These are phyloP conservation scores for Noctua janthe DNA, from an alignment of 2,888 invertebrate species.

Conservation along the genomic window DNA sequence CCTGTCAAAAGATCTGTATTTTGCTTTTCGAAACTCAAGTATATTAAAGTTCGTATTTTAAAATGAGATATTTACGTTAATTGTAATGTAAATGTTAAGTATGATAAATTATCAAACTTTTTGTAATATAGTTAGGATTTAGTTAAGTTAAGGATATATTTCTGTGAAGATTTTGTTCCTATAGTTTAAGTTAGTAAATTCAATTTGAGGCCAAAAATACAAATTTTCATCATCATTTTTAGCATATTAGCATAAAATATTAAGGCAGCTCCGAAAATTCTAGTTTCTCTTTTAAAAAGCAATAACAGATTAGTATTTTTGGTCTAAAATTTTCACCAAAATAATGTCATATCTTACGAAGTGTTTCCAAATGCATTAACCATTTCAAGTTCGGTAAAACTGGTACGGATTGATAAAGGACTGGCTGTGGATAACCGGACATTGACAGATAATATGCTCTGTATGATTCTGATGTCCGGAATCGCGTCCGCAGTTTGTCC, in stretches of 20 bases:
- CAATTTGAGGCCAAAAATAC: conserved; percentile 28
- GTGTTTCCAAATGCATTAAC: conserved; percentile 17
- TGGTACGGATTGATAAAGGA: background rate
- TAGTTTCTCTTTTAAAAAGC: background rate
- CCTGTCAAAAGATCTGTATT: background rate
- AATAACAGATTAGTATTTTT: conserved; percentile 20
- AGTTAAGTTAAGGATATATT: conserved; percentile 39
- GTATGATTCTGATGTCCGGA: background rate
- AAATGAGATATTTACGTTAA: conserved; percentile 70
- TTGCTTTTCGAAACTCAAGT: background rate
- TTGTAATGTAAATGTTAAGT: conserved; percentile 75
- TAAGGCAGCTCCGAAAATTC: background rate
- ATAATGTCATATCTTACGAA: conserved; percentile 21
- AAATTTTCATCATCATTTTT: background rate
- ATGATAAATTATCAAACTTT: conserved; percentile 82
- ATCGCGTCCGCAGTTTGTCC: background rate
- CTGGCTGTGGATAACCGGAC: background rate
- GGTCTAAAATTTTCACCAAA: conserved; percentile 15
- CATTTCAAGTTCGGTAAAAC: conserved; percentile 1
- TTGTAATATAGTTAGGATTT: conserved; percentile 20
- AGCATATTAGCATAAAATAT: too few species aligned
- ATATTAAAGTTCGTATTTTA: conserved; percentile 64
- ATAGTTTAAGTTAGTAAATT: conserved; percentile 51
- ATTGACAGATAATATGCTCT: background rate
- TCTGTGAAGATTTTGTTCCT: conserved; percentile 59